phyloP scores from a whole-genome alignment of 64 coral and sea anemone genomes.

The Catalaphyllia jardinei region DNA sequence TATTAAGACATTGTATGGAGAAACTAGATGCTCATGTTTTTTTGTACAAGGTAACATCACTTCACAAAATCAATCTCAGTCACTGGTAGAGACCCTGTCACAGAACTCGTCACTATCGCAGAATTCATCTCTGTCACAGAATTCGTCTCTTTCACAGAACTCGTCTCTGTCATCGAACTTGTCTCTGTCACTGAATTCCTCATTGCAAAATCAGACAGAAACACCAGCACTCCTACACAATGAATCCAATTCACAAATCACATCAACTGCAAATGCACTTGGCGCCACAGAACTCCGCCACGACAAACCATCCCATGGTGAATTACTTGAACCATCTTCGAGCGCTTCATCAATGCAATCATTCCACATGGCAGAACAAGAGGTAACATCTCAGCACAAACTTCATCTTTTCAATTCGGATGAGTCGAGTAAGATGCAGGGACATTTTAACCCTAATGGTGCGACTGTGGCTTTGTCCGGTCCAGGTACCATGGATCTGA shows the following conservation, averaged over 20 bases:
- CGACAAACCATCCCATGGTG: not conserved
- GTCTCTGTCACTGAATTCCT: conserved; percentile 5
- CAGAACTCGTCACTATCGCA: not conserved
- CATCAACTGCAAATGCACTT: not conserved
- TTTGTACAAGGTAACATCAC: conserved; percentile 27
- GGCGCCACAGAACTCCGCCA: not conserved
- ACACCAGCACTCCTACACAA: conserved; percentile 16
- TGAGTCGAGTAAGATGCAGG: conserved; percentile 15
- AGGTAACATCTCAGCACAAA: conserved; percentile 16
- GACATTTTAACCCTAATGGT: conserved; percentile 27
- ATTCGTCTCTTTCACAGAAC: not conserved
- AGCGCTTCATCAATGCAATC: not conserved
- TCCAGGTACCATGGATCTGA: conserved; percentile 26
- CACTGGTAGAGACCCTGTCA: not conserved
- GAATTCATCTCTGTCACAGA: not conserved
- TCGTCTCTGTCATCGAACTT: not conserved
- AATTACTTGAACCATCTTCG: not conserved
- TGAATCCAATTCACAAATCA: not conserved
- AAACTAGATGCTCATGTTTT: conserved; percentile 2
- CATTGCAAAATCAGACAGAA: conserved; percentile 6
- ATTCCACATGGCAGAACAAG: not conserved
- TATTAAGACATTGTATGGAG: not conserved
- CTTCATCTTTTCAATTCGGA: conserved; percentile 24
- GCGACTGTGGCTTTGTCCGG: conserved; percentile 41
- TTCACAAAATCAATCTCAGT: not conserved